Conservation (phyloP, 2,797 vertebrate species). For the Falco berigora region DNA sequence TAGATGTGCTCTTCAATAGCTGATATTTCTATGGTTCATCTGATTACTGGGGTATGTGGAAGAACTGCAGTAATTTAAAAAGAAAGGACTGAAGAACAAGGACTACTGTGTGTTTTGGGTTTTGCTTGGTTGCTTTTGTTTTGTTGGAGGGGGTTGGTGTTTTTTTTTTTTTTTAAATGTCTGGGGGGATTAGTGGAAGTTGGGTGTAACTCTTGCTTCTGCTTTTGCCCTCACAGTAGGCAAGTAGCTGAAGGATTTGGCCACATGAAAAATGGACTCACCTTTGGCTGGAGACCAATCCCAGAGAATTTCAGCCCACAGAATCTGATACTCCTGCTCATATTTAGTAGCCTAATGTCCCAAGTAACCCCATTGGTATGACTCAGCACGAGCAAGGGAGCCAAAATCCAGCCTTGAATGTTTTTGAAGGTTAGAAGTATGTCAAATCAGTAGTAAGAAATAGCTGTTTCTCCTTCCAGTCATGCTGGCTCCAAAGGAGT, state of each 20-base stretch:
- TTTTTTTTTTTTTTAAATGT: not conserved
- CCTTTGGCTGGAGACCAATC: slow-evolving; percentile 28
- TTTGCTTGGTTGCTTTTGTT: not conserved
- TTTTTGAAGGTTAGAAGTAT: slow-evolving; percentile 50
- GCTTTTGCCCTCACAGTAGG: not conserved
- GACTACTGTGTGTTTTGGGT: not conserved
- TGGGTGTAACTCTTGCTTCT: not conserved
- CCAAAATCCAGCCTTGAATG: slow-evolving; percentile 12
- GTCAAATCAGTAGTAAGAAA: not conserved
- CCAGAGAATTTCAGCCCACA: slow-evolving; percentile 31
- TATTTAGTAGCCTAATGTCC: slow-evolving; percentile 46
- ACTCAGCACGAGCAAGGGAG: slow-evolving; percentile 29
- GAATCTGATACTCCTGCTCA: slow-evolving; percentile 40
- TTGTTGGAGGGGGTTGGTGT: fast-evolving
- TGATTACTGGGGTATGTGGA: not conserved
- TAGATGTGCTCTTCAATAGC: not conserved
- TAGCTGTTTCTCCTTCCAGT: not conserved
- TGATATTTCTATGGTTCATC: not conserved
- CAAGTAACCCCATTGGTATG: not conserved
- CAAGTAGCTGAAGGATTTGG: not conserved
- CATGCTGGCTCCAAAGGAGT: not conserved
- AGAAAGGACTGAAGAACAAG: not conserved
- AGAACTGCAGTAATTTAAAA: not conserved
- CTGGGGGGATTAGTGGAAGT: not conserved
- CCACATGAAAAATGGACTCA: not conserved